A percentile compares a stretch with the other conserved stretches of the same genome.
Evolutionary conservation across 2,888 invertebrate species (phyloP).

Genomic region (Leptarthrus brevirostris): DNA sequence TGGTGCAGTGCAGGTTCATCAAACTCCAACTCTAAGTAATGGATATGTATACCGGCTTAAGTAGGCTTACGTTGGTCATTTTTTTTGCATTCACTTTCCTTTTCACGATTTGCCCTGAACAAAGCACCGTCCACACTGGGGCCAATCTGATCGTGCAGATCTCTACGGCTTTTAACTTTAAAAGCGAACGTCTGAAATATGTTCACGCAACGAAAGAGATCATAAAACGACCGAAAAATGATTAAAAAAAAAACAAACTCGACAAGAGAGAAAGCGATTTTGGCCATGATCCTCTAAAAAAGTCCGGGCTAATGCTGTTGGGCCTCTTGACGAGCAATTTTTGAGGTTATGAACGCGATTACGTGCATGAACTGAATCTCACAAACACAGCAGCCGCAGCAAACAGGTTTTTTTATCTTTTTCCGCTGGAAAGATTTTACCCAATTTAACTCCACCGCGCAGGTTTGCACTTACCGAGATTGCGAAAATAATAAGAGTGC

Average conservation of each 20-base stretch:
- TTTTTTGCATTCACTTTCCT: slow-evolving; percentile 21
- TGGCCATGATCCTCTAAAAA: slow-evolving; percentile 46
- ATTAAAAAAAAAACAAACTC: background rate
- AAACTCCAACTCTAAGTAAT: slow-evolving; percentile 19
- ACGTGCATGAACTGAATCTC: background rate
- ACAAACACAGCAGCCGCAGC: background rate
- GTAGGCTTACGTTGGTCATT: background rate
- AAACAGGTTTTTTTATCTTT: slow-evolving; percentile 17
- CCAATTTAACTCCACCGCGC: no score
- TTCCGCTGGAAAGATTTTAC: background rate
- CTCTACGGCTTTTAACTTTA: background rate
- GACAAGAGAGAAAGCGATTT: slow-evolving; percentile 37
- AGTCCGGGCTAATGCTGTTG: slow-evolving; percentile 6
- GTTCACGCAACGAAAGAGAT: background rate
- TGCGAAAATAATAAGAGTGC: no score
- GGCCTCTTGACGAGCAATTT: slow-evolving; percentile 11
- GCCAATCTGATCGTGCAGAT: slow-evolving; percentile 28
- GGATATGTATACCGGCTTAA: slow-evolving; percentile 5
- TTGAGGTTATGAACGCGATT: slow-evolving; percentile 36
- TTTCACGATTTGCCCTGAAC: slow-evolving; percentile 22
- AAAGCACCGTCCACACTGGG: no score
- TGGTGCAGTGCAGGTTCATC: slow-evolving; percentile 18
- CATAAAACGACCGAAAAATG: background rate
- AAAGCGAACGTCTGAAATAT: background rate
- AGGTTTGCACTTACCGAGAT: background rate